Percentiles rank a stretch among this genome's conserved stretches.
These are phyloP conservation scores for Eulemur macaco DNA, from an alignment of 2,113 vertebrate genomes.

Conservation along the genomic window DNA sequence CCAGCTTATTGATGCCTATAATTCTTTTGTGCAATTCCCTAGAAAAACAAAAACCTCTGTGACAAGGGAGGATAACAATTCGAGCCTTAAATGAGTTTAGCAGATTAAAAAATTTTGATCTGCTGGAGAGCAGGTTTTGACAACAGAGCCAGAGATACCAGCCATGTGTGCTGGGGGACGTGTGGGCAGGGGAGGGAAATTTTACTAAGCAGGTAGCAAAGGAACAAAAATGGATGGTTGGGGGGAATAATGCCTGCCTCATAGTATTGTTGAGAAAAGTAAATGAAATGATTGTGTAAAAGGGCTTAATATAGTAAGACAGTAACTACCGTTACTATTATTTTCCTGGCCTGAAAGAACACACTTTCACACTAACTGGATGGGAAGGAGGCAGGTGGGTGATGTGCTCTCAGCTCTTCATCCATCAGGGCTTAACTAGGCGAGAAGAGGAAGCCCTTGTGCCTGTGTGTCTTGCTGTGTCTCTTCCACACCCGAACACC, in stretches of 20 bases:
- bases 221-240: background rate
- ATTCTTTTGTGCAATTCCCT: background rate
- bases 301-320: background rate
- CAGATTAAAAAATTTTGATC: background rate
- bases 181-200: background rate
- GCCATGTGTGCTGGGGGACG: background rate
- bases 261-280: background rate
- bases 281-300: background rate
- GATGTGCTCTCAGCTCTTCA: background rate
- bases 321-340: background rate
- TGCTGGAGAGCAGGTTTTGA: background rate
- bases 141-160: background rate
- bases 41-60: background rate
- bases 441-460: background rate
- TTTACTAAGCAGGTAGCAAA: background rate
- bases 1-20: background rate
- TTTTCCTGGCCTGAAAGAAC: slow-evolving; percentile 8
- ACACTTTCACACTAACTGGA: background rate
- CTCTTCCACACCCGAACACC: background rate
- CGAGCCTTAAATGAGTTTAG: background rate
- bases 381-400: background rate
- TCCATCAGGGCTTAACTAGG: background rate
- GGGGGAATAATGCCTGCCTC: background rate
- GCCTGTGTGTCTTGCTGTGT: background rate
- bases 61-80: background rate